These are phyloP conservation scores for Platichthys flesus DNA, from an alignment of 2,113 vertebrate species.

Conservation along the genomic window DNA sequence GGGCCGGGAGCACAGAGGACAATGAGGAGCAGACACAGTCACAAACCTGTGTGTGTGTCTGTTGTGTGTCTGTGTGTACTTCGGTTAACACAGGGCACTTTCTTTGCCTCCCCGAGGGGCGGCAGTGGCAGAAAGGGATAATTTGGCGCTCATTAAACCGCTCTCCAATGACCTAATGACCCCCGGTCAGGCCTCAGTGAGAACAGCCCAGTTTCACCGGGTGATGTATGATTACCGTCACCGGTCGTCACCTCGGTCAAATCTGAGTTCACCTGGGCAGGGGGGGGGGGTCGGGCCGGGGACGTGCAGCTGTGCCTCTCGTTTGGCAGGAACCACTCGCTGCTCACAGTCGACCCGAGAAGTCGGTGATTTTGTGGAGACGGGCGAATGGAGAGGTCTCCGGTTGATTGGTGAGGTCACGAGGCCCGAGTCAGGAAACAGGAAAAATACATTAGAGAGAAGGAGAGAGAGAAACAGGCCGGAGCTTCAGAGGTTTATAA, in stretches of 20 bases:
- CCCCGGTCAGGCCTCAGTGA: conserved; percentile 39
- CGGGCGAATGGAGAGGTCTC: conserved; percentile 11
- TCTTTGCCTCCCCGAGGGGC: conserved; percentile 33
- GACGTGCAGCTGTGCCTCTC: conserved; percentile 53
- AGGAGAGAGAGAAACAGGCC: neutral
- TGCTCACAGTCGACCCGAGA: neutral
- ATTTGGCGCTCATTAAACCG: conserved; percentile 64
- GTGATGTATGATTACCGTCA: conserved; percentile 57
- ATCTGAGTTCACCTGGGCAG: conserved; percentile 46
- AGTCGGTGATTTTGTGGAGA: conserved; percentile 26
- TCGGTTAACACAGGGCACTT: conserved; percentile 15
- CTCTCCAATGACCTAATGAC: conserved; percentile 37
- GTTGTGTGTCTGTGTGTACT: conserved; percentile 12
- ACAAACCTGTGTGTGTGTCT: conserved; percentile 22
- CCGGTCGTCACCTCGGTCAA: conserved; percentile 56
- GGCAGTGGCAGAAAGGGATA: conserved; percentile 29
- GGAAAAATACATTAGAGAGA: too few relatives aligned
- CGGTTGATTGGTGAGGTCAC: conserved; percentile 40
- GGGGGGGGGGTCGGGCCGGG: conserved; percentile 46
- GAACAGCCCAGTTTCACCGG: conserved; percentile 44
- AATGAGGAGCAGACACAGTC: conserved; percentile 50
- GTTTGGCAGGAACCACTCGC: conserved; percentile 41
- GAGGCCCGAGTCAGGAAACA: neutral
- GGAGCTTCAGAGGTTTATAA: neutral
- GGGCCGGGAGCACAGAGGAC: conserved; percentile 31